Base-by-base conservation (phyloP, 2,113 vertebrate genomes). In the Siniperca chuatsi region DNA sequence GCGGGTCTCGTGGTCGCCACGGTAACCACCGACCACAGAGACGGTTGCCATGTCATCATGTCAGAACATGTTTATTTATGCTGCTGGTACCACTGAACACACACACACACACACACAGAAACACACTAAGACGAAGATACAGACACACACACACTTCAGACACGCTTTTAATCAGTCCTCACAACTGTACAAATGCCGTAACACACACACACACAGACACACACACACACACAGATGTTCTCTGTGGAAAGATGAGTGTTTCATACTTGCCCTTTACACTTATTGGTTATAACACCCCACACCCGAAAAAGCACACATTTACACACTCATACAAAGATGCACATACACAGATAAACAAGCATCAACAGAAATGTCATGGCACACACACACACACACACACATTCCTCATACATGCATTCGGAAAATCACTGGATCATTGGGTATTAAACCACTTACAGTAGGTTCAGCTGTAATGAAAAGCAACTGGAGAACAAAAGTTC, bases 1-100 rank as follows among this genome's bases (percentile, higher is more conserved):
- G 6, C 42, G 52, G 81, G 81, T 74, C 81, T 84, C 29, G 81
- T 16, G 78, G 87, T 81, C 50, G 29, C 72, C 68, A 50, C 50
- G 68, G 81, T 76, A 83, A 72, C 88, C 88, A 44, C 88, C 44
- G 44, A 84, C 88, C 88, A 71, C 88, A 84, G 74, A 82, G 75
- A 57, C 29, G 65, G 84, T 62, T 84, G 88, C 88, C 84, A 87
- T 84, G 88, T 84, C 81, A 67, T 84, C 74, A 55, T 86, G 88
- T 87, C 81, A 71, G 81, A 65, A 68, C 52, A 7, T 86, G 87
- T 89, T 89, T 89, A 89, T 84, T 86, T 84, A 78, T 68, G 80
- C 80, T 86, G 83, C 75, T 71, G 50, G 71, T 80, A 64, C 60
- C 23, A 35, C 71, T 23, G 20, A 62, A 78, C 67, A 61, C 67